Conservation (phyloP, 2,888 invertebrate species). For the Plebejus anna region DNA sequence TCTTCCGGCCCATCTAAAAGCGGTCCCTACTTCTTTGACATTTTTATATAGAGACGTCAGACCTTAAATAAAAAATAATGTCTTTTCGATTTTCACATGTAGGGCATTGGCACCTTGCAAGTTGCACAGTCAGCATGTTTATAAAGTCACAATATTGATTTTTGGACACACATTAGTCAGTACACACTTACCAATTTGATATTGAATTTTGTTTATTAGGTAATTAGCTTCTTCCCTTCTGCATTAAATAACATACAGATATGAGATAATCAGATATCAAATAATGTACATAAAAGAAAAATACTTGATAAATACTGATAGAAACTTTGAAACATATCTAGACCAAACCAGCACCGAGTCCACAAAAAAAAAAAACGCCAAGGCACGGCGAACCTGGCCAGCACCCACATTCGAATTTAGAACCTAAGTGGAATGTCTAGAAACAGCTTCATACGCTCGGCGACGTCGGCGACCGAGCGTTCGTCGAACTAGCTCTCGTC, state of each 20-base stretch:
- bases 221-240: too few species aligned
- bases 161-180: too few species aligned
- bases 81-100: not conserved
- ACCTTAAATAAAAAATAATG: not conserved
- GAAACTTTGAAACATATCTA: not conserved
- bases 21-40: not conserved
- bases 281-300: not conserved
- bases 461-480: slow-evolving; percentile 76
- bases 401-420: slow-evolving; percentile 44
- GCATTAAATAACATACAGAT: not conserved
- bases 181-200: not conserved
- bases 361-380: not conserved
- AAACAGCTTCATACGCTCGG: slow-evolving; percentile 77
- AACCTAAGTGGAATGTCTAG: slow-evolving; percentile 81
- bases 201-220: too few species aligned
- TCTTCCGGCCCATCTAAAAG: slow-evolving; percentile 8
- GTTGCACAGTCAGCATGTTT: not conserved
- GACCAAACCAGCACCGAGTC: not conserved
- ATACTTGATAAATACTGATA: not conserved
- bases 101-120: not conserved
- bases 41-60: not conserved
- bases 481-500: slow-evolving; percentile 81
- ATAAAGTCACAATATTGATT: not conserved
- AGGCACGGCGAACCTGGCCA: not conserved
- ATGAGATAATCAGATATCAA: not conserved